phyloP scores from a whole-genome alignment of 2,113 vertebrate genomes.

The Trochalopteron elliotii region DNA sequence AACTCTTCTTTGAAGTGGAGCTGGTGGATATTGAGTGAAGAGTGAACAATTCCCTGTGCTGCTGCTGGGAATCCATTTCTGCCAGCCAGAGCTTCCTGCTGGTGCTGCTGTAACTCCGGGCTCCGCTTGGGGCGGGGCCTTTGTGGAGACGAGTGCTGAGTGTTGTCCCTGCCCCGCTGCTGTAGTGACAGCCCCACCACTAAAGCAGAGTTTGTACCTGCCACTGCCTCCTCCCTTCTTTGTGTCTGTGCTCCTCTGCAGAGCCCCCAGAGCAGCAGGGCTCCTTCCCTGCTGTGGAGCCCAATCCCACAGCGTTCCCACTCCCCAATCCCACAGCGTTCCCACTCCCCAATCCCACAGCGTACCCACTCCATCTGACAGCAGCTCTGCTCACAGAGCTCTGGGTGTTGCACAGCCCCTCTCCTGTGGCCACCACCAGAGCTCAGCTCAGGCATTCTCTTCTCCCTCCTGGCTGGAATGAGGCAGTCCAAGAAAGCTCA shows the following conservation, averaged over 20 bases:
- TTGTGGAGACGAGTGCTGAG: neutral
- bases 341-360: neutral
- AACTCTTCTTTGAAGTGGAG: constrained; percentile 94
- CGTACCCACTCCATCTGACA: neutral
- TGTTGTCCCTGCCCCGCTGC: neutral
- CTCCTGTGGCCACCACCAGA: too few species aligned
- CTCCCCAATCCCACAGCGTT: too few species aligned
- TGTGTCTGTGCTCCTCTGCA: neutral
- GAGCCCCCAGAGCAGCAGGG: neutral
- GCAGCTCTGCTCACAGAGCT: neutral
- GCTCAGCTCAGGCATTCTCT: rapidly evolving
- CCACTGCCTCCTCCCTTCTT: neutral
- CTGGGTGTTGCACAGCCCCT: neutral
- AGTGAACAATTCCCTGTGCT: constrained; percentile 55
- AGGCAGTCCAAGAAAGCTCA: constrained; percentile 6
- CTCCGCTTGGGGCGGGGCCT: neutral
- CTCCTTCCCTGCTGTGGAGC: neutral
- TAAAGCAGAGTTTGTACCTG: constrained; percentile 32
- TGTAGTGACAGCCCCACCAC: neutral
- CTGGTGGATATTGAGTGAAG: constrained; percentile 87
- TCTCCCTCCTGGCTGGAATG: rapidly evolving
- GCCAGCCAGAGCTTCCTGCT: neutral
- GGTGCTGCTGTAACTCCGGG: neutral
- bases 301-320: neutral
- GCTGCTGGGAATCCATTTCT: neutral